Evolutionary conservation across 1,140 invertebrate species (phyloP).

Genomic region (Bombus cullumanus): DNA sequence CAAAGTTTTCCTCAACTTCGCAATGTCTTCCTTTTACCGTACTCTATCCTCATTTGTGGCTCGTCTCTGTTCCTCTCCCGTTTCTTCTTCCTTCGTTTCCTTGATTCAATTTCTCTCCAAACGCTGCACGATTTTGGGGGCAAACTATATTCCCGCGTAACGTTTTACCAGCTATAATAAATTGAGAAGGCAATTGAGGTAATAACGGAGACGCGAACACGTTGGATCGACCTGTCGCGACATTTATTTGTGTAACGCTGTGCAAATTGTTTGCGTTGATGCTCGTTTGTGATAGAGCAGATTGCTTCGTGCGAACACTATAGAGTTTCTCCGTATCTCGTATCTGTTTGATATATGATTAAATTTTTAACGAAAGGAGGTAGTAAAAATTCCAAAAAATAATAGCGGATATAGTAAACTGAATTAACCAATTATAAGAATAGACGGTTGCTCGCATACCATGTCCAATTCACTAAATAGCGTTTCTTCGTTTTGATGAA

Average conservation of each 20-base stretch:
- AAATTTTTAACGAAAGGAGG: background rate
- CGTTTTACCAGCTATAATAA: conserved; percentile 45
- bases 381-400: background rate
- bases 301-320: background rate
- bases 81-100: background rate
- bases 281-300: background rate
- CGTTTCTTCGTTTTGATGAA: conserved; percentile 8
- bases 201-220: background rate
- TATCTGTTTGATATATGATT: background rate
- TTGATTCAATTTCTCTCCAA: background rate
- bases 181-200: conserved; percentile 29
- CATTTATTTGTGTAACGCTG: conserved; percentile 9
- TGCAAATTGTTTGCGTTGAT: conserved; percentile 27
- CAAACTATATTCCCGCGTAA: conserved; percentile 16
- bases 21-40: conserved; percentile 26
- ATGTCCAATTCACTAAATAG: background rate
- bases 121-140: conserved; percentile 51
- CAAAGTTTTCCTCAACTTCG: conserved; percentile 59
- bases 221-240: background rate
- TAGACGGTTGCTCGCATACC: background rate
- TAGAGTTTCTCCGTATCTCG: no score
- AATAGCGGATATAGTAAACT: background rate
- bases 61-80: background rate
- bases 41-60: background rate
- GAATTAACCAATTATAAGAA: background rate